Percentiles rank a stretch among this genome's conserved stretches.
Conservation (phyloP, 1,140 invertebrate genomes). For the Pinna nobilis region DNA sequence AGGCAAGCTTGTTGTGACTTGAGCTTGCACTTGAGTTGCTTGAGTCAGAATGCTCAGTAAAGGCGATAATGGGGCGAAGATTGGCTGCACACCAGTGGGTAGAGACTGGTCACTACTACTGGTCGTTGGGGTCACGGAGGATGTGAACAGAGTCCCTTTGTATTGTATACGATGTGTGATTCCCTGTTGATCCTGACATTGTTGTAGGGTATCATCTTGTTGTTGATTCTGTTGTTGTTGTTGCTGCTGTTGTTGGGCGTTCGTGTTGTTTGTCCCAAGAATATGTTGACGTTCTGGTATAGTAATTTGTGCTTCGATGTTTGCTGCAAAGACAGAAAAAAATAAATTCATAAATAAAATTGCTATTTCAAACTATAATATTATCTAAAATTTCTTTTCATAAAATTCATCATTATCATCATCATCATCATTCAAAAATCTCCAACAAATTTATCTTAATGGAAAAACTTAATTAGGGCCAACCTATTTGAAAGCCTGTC, state of each 20-base stretch:
- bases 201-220: conserved; percentile 5
- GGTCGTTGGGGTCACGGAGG: conserved; percentile 59
- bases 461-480: too few relatives aligned
- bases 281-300: conserved; percentile 65
- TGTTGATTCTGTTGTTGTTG: conserved; percentile 46
- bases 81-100: conserved; percentile 29
- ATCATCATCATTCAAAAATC: neutral
- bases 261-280: conserved; percentile 50
- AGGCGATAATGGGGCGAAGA: conserved; percentile 66
- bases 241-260: conserved; percentile 44
- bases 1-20: conserved; percentile 44
- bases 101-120: conserved; percentile 48
- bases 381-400: neutral
- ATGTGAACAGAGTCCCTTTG: conserved; percentile 72
- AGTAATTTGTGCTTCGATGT: conserved; percentile 58
- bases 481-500: too few relatives aligned
- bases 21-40: conserved; percentile 55
- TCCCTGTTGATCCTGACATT: conserved; percentile 28
- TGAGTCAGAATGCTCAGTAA: conserved; percentile 66
- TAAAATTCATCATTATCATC: neutral
- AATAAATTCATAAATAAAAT: conserved; percentile 1
- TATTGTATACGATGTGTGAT: conserved; percentile 72
- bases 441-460: neutral
- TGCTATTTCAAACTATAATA: neutral
- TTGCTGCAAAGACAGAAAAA: conserved; percentile 58